phyloP scores from a whole-genome alignment of 2,797 vertebrate species.

The Parotocinclus haroldoi region DNA sequence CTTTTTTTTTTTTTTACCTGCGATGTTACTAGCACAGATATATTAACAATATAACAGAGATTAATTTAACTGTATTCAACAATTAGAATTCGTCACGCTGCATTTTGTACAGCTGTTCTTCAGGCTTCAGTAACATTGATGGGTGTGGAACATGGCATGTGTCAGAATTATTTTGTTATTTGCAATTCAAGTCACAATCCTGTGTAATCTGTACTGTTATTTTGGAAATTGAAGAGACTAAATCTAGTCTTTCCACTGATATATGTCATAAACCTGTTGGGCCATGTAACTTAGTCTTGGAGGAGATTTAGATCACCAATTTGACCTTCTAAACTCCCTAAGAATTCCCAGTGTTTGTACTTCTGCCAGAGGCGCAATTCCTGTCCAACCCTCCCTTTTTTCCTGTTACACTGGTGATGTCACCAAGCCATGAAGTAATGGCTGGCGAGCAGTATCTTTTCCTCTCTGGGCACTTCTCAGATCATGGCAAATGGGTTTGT shows the following conservation, averaged over 20 bases:
- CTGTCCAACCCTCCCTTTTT: slow-evolving; percentile 62
- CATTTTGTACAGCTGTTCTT: slow-evolving; percentile 37
- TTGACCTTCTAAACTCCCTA: slow-evolving; percentile 4
- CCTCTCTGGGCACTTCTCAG: slow-evolving; percentile 44
- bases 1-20: no score
- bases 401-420: slow-evolving; percentile 74
- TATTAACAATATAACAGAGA: slow-evolving; percentile 69
- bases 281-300: slow-evolving; percentile 10
- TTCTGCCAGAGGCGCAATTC: slow-evolving; percentile 57
- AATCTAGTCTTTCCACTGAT: slow-evolving; percentile 1
- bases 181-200: no score
- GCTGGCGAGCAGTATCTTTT: slow-evolving; percentile 47
- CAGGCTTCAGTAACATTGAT: slow-evolving; percentile 21
- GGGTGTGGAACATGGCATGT: slow-evolving; percentile 20
- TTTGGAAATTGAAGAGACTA: no score
- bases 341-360: slow-evolving; percentile 20
- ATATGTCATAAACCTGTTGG: slow-evolving; percentile 2
- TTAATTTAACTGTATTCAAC: slow-evolving; percentile 76
- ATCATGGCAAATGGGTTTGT: slow-evolving; percentile 16
- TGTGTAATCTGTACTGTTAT: no score
- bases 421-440: slow-evolving; percentile 64
- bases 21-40: slow-evolving; percentile 67
- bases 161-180: slow-evolving; percentile 1
- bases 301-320: slow-evolving; percentile 24
- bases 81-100: slow-evolving; percentile 69